Evolutionary conservation across 2,113 vertebrate genomes (phyloP).

Genomic region (Columba janthina): DNA sequence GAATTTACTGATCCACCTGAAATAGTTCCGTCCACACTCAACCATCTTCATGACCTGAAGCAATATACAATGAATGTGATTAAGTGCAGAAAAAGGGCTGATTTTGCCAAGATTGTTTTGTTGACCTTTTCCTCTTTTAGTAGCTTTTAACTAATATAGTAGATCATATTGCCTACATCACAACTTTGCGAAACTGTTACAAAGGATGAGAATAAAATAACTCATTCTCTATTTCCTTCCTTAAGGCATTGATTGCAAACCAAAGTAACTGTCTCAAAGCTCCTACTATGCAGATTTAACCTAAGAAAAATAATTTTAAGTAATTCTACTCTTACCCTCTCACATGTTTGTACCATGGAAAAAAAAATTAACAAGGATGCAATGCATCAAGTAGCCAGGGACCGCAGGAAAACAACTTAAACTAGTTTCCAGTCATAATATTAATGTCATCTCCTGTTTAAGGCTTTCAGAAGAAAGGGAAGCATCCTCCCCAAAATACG

Average conservation of each 20-base stretch:
- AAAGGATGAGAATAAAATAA: neutral
- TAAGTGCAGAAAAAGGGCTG: neutral
- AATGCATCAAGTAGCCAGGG: neutral
- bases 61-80: neutral
- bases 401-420: neutral
- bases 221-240: neutral
- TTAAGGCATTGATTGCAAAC: neutral
- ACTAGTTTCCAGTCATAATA: neutral
- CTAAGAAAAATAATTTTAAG: neutral
- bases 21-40: neutral
- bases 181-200: neutral
- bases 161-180: neutral
- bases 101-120: neutral
- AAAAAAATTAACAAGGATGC: neutral
- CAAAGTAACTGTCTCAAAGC: neutral
- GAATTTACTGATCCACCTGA: neutral
- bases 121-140: neutral
- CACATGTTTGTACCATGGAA: fast-evolving
- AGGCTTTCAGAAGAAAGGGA: neutral
- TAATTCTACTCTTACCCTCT: neutral
- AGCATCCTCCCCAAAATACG: neutral
- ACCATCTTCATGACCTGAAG: neutral
- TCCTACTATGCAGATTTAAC: neutral
- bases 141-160: neutral
- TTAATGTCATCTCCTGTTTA: neutral